A percentile compares a stretch with the other conserved stretches of the same genome.
These are phyloP conservation scores for Crocallis elinguaria DNA, from an alignment of 2,888 invertebrate species.

Conservation along the genomic window DNA sequence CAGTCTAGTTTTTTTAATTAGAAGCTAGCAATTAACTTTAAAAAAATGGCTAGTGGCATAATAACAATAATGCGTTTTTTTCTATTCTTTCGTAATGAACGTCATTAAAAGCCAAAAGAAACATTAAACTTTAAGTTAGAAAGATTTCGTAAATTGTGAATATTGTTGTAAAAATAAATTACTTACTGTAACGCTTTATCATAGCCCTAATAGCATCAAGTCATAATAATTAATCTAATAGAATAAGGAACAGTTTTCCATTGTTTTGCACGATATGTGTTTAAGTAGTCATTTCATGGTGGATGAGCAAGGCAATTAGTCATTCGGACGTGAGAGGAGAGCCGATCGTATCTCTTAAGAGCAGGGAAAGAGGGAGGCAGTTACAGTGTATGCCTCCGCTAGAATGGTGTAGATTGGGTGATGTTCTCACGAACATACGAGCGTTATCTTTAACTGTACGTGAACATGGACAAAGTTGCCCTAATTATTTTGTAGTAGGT, in stretches of 20 bases:
- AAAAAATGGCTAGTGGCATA: too few species aligned
- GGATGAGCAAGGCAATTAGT: constrained; percentile 72
- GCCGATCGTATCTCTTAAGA: constrained; percentile 56
- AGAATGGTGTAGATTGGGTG: constrained; percentile 28
- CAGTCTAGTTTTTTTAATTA: too few species aligned
- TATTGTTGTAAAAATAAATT: too few species aligned
- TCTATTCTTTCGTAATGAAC: too few species aligned
- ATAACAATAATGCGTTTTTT: too few species aligned
- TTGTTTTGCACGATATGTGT: constrained; percentile 64
- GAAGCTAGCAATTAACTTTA: too few species aligned
- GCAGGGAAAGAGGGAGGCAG: constrained; percentile 42
- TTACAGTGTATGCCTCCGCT: constrained; percentile 46
- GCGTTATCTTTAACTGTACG: constrained; percentile 35
- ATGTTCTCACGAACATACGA: constrained; percentile 34
- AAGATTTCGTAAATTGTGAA: too few species aligned
- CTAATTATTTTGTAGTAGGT: constrained; percentile 31
- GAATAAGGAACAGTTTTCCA: constrained; percentile 48
- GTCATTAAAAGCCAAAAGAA: too few species aligned
- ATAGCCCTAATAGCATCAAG: too few species aligned
- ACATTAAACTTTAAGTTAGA: too few species aligned
- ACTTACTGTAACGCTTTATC: too few species aligned
- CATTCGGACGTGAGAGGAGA: constrained; percentile 69
- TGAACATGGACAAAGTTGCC: constrained; percentile 21
- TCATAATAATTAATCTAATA: constrained; percentile 26
- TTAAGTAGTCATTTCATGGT: constrained; percentile 76